Evolutionary conservation across 2,888 invertebrate genomes (phyloP).

Genomic region (Eilema sororculum): DNA sequence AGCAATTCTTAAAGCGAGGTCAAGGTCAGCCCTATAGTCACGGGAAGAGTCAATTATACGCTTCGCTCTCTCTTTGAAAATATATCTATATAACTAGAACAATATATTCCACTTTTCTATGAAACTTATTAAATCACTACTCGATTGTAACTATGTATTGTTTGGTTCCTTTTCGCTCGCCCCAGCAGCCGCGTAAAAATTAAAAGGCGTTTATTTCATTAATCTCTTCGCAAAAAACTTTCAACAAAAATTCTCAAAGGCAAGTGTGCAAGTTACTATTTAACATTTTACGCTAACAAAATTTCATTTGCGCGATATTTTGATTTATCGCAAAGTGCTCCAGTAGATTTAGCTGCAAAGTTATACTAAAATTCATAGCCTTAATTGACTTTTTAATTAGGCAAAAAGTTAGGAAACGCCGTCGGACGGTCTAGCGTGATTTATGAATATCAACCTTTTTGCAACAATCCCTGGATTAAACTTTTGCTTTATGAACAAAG

Average conservation of each 20-base stretch:
- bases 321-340: constrained; percentile 48
- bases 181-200: not conserved
- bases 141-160: not conserved
- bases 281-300: constrained; percentile 23
- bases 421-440: constrained; percentile 51
- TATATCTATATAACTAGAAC: no score
- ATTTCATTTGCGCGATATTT: constrained; percentile 43
- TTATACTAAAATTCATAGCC: constrained; percentile 52
- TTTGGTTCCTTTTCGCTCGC: not conserved
- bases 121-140: no score
- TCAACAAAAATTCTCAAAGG: no score
- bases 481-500: constrained; percentile 22
- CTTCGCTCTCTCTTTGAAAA: no score
- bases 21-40: no score
- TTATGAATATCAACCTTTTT: constrained; percentile 47
- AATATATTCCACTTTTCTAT: no score
- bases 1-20: no score
- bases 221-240: no score
- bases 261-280: constrained; percentile 13
- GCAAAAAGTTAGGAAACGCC: constrained; percentile 60
- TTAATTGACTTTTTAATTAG: constrained; percentile 74
- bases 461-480: constrained; percentile 28
- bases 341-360: constrained; percentile 51
- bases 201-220: not conserved
- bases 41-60: no score